These are phyloP conservation scores for Delphinus delphis DNA, from an alignment of 2,113 vertebrate genomes.

Conservation along the genomic window DNA sequence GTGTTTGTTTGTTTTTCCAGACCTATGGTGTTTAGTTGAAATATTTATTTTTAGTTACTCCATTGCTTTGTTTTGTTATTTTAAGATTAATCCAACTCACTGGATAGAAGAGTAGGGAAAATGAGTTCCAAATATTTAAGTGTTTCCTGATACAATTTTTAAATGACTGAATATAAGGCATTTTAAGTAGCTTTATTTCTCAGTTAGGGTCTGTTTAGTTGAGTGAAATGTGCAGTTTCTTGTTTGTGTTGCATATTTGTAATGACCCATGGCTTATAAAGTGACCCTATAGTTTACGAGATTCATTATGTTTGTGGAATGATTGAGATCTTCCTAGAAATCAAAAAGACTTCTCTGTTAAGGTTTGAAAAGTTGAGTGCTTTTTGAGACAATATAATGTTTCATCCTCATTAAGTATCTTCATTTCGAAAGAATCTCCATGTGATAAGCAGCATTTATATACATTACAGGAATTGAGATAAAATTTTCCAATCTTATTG, in stretches of 20 bases:
- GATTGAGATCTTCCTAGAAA: neutral
- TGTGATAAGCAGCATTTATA: neutral
- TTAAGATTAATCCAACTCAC: neutral
- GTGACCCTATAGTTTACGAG: neutral
- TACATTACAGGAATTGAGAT: neutral
- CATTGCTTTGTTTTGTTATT: conserved; percentile 6
- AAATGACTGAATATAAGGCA: neutral
- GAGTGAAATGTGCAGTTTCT: neutral
- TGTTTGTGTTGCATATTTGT: conserved; percentile 12
- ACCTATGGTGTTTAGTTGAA: neutral
- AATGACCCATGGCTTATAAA: neutral
- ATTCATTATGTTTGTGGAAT: neutral
- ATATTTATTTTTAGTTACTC: neutral
- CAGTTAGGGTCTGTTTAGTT: neutral
- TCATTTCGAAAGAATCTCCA: conserved; percentile 27
- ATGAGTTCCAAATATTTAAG: neutral
- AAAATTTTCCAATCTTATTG: neutral
- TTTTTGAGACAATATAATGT: neutral
- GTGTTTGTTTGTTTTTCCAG: neutral
- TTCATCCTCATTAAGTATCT: neutral
- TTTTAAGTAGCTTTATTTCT: conserved; percentile 4
- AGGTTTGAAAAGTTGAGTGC: neutral
- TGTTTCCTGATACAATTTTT: neutral
- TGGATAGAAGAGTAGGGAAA: conserved; percentile 5
- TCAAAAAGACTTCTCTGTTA: neutral